phyloP scores from a whole-genome alignment of 2,888 invertebrate genomes.

The Trypoxylon attenuatum region DNA sequence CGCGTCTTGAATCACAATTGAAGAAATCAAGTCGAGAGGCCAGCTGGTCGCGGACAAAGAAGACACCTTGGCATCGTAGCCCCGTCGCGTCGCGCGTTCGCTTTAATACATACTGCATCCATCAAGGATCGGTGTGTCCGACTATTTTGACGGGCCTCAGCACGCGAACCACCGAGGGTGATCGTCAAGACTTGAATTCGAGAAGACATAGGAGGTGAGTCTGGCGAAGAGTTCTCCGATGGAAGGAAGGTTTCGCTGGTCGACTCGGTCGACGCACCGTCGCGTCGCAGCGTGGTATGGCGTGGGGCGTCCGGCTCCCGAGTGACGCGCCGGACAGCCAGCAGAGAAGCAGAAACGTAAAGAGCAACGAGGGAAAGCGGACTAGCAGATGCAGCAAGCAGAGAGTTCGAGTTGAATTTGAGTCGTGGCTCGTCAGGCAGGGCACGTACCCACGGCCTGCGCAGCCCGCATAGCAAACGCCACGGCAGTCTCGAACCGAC shows the following conservation, averaged over 20 bases:
- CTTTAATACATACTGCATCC: not conserved
- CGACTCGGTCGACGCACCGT: no score
- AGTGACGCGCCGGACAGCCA: slow-evolving; percentile 7
- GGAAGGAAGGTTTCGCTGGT: no score
- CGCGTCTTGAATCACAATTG: slow-evolving; percentile 29
- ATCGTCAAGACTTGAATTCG: no score
- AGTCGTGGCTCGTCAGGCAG: slow-evolving; percentile 71
- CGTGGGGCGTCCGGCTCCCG: no score
- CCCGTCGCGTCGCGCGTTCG: not conserved
- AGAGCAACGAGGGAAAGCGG: slow-evolving; percentile 54
- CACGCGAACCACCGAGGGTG: no score
- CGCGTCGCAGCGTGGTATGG: no score
- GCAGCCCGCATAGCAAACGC: slow-evolving; percentile 73
- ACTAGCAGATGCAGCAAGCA: slow-evolving; percentile 66
- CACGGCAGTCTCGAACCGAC: slow-evolving; percentile 58
- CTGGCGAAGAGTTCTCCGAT: no score
- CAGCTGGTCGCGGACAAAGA: slow-evolving; percentile 25
- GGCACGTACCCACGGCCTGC: slow-evolving; percentile 70
- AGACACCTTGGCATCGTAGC: slow-evolving; percentile 5
- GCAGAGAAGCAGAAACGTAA: slow-evolving; percentile 15
- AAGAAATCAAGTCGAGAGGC: slow-evolving; percentile 16
- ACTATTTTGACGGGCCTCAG: no score
- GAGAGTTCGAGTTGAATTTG: slow-evolving; percentile 73
- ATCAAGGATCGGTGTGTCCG: not conserved
- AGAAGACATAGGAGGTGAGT: no score